Base-by-base conservation (phyloP, 2,888 invertebrate genomes). In the Mythimna vitellina region DNA sequence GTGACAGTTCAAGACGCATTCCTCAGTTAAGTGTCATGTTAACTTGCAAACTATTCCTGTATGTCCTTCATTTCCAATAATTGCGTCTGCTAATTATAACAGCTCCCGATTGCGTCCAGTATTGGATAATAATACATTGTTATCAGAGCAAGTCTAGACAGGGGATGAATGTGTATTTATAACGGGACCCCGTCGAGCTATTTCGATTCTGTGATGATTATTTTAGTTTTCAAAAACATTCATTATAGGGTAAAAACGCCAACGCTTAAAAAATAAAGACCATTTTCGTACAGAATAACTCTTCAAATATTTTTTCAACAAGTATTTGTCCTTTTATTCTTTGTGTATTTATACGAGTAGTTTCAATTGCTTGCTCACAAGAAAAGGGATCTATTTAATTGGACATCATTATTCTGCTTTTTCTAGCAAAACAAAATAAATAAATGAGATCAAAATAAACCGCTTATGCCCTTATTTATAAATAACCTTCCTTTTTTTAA, bases 21-120 rank as follows among this genome's bases (percentile, higher is more conserved):
- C 62, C 57, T 54, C 53, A 20, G 38, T 65, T 38, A n/a, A 32
- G 25, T 61, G 54, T 70, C 63, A 76, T 58, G 60, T 70, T 56
- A 76, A 70, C 56, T 38, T 7, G 10, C 35, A 8, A 62, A 73
- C 76, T 76, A 74, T 80, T 75, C 66, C 54, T 64, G 75, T 78
- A 71, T 83, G 85, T 73, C 87, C 85, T 85, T 86, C 84, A 76
- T 80, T 80, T 68, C 68, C 72, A 76, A 74, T 80, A 75, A 70
- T 76, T 70, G 46, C 51, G 65, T 75, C 80, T 80, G 77, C 79
- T 81, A 83, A 82, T 80, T 76, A 78, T 76, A 78, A 76, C 64
- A 51, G 32, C 14, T 32, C 51, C 46, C 12, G 67, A 78, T 76
- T 79, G 68, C 63, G 62, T 54, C 62, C 56, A 67, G 51, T 72